A percentile compares a stretch with the other conserved stretches of the same genome.
Conservation (phyloP, 1,140 invertebrate genomes). For the Xylocopa sonorina region DNA sequence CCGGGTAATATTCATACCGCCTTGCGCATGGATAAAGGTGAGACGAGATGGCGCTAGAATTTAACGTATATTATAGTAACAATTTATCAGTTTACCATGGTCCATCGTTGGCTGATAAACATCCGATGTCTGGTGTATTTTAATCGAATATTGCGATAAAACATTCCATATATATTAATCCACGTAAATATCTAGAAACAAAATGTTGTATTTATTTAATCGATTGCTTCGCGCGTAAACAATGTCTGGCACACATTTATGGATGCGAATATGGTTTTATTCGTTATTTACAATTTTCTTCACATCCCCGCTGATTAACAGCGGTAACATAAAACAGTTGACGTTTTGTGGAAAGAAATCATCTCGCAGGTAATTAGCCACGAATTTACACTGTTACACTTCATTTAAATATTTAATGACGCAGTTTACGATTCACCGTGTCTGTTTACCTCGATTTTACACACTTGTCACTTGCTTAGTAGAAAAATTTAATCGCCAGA, state of each 20-base stretch:
- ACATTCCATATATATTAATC: not conserved
- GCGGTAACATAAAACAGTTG: conserved; percentile 48
- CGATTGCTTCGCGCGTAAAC: conserved; percentile 26
- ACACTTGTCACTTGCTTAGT: no score
- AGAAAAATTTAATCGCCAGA: no score
- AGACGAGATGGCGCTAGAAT: conserved; percentile 24
- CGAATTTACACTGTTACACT: not conserved
- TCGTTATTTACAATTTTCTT: not conserved
- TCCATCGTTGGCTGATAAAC: not conserved
- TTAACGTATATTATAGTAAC: conserved; percentile 9
- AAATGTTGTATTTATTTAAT: conserved; percentile 35
- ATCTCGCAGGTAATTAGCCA: conserved; percentile 54
- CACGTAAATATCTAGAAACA: not conserved
- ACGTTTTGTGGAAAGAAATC: conserved; percentile 47
- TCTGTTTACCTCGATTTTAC: no score
- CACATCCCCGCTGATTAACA: conserved; percentile 8
- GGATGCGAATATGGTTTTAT: conserved; percentile 27
- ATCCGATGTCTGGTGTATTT: not conserved
- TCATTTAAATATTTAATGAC: not conserved
- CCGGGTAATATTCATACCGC: not conserved
- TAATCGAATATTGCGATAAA: conserved; percentile 37
- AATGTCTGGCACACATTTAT: conserved; percentile 34
- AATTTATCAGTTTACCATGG: conserved; percentile 20
- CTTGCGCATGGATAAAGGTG: not conserved
- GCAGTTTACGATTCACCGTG: not conserved